Base-by-base conservation (phyloP, 2,888 invertebrate genomes). In the Drosophila demipolita region DNA sequence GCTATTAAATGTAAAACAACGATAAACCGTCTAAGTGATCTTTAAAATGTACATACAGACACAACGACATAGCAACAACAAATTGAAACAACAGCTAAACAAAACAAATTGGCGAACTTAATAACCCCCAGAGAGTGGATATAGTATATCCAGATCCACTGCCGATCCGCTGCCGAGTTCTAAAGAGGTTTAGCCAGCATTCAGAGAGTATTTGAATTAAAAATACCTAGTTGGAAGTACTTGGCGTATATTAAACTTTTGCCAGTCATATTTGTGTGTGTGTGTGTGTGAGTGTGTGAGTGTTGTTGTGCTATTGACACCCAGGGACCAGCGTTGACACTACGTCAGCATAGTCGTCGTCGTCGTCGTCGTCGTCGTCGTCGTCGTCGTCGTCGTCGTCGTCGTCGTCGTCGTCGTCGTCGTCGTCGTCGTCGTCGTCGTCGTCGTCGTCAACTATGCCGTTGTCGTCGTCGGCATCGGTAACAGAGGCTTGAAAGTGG, bases 401-500 rank as follows among this genome's bases (percentile, higher is more conserved):
- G 63, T 29, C 26, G 40, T 5, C 58, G 23, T 42, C 53, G 60
- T 40, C 38, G 42, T 36, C 65, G 71, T 55, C 42, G 42, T 5
- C 57, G 45, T 40, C 45, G 35, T 38, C 36, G 11, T 9, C 38
- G 40, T 40, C 45, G 35, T n/a, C 65, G 64, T 40, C 45, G 35
- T 38, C 36, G 23, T 26, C 53, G 63, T 29, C 26, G 40, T 5
- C 58, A 23, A 2, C 23, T 23, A 1, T 23, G 23, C 20, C 53
- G 60, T 40, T 40, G 42, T 36, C 65, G 71, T 55, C 42, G 42
- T 5, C 57, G 45, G 6, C 29, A 29, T 26, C 57, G 45, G 36
- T 29, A 38, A 48, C 79, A 68, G 86, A 73, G 88, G 78, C 84
- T 90, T 83, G 68, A 80, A 84, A 88, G 71, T 81, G 78, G 79